A percentile compares a stretch with the other conserved stretches of the same genome.
Evolutionary conservation across 2,113 vertebrate species (phyloP).

Genomic region (Sebastes schlegelii): DNA sequence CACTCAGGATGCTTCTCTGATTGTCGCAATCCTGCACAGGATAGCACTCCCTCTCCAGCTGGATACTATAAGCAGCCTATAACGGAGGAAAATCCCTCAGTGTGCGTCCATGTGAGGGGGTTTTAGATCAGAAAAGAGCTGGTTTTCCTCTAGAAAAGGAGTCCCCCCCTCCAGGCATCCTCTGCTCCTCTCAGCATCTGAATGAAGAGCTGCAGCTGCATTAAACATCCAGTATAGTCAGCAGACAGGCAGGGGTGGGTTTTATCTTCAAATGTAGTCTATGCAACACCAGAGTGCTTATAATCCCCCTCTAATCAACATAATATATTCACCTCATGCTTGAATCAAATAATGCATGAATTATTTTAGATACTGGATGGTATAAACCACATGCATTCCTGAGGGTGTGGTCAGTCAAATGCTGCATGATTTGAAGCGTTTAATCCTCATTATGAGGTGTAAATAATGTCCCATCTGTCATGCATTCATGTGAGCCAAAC

Average conservation of each 20-base stretch:
- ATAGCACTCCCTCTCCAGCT: neutral
- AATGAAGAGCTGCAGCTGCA: conserved; percentile 79
- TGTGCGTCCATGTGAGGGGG: conserved; percentile 2
- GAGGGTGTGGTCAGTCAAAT: conserved; percentile 67
- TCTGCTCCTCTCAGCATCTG: conserved; percentile 74
- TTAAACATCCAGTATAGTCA: conserved; percentile 69
- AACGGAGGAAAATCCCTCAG: conserved; percentile 25
- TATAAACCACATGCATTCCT: neutral
- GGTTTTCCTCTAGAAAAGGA: conserved; percentile 21
- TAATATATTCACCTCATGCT: neutral
- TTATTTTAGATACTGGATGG: no score
- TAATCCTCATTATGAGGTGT: neutral
- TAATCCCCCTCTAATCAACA: neutral
- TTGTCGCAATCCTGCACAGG: conserved; percentile 62
- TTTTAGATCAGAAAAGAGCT: conserved; percentile 37
- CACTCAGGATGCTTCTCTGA: conserved; percentile 45
- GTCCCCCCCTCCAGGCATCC: conserved; percentile 61
- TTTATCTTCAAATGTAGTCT: conserved; percentile 1
- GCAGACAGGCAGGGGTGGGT: conserved; percentile 45
- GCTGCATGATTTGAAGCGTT: conserved; percentile 47
- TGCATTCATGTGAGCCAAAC: neutral
- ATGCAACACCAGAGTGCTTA: neutral
- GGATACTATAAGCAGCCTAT: neutral
- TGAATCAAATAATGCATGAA: neutral
- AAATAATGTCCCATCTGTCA: neutral